These are phyloP conservation scores for Hofmannophila pseudospretella DNA, from an alignment of 2,888 invertebrate species.

Conservation along the genomic window DNA sequence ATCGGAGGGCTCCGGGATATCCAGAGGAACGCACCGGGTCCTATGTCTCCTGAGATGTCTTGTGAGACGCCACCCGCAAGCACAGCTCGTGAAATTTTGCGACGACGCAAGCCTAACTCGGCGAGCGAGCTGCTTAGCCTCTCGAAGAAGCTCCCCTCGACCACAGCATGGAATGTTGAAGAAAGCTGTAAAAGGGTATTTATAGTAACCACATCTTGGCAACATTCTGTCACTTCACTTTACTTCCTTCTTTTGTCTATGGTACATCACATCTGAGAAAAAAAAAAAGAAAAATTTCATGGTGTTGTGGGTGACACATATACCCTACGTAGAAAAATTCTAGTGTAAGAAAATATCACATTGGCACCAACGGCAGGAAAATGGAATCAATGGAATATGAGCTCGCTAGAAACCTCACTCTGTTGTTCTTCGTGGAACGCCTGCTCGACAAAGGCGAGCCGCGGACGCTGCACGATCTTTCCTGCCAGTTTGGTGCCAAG, in stretches of 20 bases:
- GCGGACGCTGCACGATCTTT: constrained; percentile 96
- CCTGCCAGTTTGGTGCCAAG: constrained; percentile 99
- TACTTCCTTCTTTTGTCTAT: constrained; percentile 54
- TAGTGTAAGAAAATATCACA: constrained; percentile 67
- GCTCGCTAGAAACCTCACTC: constrained; percentile 94
- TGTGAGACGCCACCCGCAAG: no score
- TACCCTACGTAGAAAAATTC: constrained; percentile 74
- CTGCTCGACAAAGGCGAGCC: constrained; percentile 98
- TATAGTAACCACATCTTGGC: constrained; percentile 11
- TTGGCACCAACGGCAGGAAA: constrained; percentile 77
- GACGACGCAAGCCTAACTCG: no score
- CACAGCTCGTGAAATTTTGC: no score
- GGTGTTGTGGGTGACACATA: constrained; percentile 78
- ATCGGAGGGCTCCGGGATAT: no score
- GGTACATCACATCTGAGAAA: constrained; percentile 48
- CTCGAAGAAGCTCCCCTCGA: no score
- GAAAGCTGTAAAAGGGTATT: background rate
- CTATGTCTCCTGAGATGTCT: no score
- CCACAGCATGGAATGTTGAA: no score
- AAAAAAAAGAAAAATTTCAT: constrained; percentile 70
- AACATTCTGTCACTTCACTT: constrained; percentile 25
- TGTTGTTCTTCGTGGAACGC: constrained; percentile 98
- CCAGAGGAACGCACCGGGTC: no score
- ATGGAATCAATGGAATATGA: constrained; percentile 98
- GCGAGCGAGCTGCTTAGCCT: no score